phyloP scores from a whole-genome alignment of 1,140 invertebrate species.

The Drepana arcuata region DNA sequence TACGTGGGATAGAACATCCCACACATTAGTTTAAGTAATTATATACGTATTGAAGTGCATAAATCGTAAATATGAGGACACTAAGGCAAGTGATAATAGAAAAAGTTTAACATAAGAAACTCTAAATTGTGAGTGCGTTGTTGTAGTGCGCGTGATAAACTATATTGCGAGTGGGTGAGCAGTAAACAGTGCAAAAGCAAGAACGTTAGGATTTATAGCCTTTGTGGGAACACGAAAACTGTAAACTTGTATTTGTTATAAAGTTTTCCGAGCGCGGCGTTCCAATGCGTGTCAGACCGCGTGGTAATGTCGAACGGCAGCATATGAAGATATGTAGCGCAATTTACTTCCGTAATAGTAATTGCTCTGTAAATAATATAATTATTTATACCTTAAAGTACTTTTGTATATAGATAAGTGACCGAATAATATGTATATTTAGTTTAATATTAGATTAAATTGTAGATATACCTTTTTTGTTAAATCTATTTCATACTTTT shows the following conservation, averaged over 20 bases:
- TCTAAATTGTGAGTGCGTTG: conserved; percentile 27
- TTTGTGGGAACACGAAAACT: conserved; percentile 36
- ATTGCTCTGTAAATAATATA: conserved; percentile 53
- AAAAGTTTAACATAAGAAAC: conserved; percentile 26
- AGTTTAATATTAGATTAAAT: conserved; percentile 15
- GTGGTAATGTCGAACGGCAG: conserved; percentile 12
- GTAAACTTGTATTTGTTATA: conserved; percentile 31
- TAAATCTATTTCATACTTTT: conserved; percentile 25
- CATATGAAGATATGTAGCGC: conserved; percentile 13
- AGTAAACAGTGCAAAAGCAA: conserved; percentile 29
- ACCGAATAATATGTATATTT: conserved; percentile 9
- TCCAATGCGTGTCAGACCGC: conserved; percentile 9
- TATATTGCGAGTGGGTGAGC: conserved; percentile 37
- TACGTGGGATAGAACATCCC: conserved; percentile 84
- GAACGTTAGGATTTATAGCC: conserved; percentile 37
- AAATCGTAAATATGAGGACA: conserved; percentile 10
- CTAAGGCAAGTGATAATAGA: conserved; percentile 21
- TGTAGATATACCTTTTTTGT: conserved; percentile 21
- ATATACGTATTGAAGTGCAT: conserved; percentile 8
- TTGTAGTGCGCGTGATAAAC: conserved; percentile 35
- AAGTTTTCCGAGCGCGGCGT: conserved; percentile 21
- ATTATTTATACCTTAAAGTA: conserved; percentile 30
- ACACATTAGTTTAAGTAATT: no score
- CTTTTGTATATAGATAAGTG: conserved; percentile 18
- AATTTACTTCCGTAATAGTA: conserved; percentile 20